Evolutionary conservation across 2,113 vertebrate species (phyloP).

Genomic region (Etheostoma cragini): DNA sequence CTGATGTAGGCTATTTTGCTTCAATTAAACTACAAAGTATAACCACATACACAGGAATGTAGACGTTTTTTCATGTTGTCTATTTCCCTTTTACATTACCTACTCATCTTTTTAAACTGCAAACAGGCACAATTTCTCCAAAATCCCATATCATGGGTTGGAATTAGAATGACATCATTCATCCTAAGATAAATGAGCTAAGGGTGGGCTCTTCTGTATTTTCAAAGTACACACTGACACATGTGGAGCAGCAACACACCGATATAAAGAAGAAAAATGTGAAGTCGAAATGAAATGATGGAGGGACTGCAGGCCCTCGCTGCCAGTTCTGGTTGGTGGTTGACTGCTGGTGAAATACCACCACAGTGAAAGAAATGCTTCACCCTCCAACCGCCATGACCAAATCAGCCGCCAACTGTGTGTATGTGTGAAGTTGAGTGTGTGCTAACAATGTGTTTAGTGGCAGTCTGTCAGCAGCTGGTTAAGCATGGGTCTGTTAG

Average conservation of each 20-base stretch:
- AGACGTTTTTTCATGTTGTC: too few species aligned
- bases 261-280: too few species aligned
- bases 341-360: constrained; percentile 13
- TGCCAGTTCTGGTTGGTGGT: not conserved
- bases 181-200: not conserved
- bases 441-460: constrained; percentile 60
- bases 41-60: too few species aligned
- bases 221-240: not conserved
- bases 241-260: not conserved
- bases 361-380: not conserved
- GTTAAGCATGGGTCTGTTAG: constrained; percentile 2
- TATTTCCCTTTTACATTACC: not conserved
- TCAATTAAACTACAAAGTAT: too few species aligned
- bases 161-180: not conserved
- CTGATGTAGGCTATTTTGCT: too few species aligned
- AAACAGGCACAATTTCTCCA: not conserved
- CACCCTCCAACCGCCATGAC: not conserved
- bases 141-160: not conserved
- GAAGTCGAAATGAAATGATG: too few species aligned
- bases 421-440: constrained; percentile 24
- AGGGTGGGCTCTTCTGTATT: not conserved
- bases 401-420: constrained; percentile 25
- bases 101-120: not conserved
- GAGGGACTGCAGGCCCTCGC: too few species aligned
- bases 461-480: constrained; percentile 53